Base-by-base conservation (phyloP, 2,888 invertebrate species). In the Embidobia sp. region DNA sequence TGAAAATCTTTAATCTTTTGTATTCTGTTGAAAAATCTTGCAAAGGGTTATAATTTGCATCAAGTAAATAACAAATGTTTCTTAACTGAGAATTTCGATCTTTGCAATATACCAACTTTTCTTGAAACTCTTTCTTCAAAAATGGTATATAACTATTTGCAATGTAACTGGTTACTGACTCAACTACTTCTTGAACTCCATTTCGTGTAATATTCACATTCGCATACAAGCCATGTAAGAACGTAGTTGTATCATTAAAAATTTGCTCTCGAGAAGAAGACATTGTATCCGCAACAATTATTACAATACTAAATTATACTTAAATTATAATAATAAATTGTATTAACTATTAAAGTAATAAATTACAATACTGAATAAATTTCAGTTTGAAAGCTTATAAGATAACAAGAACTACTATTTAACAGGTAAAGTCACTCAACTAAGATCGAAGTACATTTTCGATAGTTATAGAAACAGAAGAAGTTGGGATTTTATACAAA, bases 1-100 rank as follows among this genome's bases (percentile, higher is more conserved):
- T n/a, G 15, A 72, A 72, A 48, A 48, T 46, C 4, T 35, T 42
- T 4, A 63, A 13, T 13, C 48, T 42, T 44, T 61, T 70, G 33
- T 51, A 49, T 31, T 70, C 53, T 3, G 61, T 26, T 26, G 42
- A 67, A 15, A 67, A 67, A 10, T 44, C 46, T 16, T 26, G n/a
- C 8, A 67, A 35, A 10, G 55, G 67, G 22, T 55, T 27, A 27
- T 29, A 11, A 37, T 69, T 69, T 1, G 6, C 22, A 48, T 69
- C 40, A 0, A 63, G 40, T 11, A 69, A 16, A 3, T 33, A 7
- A 40, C 11, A n/a, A 13, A 59, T 44, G 8, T 22, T 64, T 1
- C 19, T 42, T 13, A 53, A 19, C 42, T 53, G 11, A 3, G 22
- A 46, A 61, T 35, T 4, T 15, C 26, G 13, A 35, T 55, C 26